phyloP scores from a whole-genome alignment of 2,113 vertebrate genomes.

The Microtus pennsylvanicus region DNA sequence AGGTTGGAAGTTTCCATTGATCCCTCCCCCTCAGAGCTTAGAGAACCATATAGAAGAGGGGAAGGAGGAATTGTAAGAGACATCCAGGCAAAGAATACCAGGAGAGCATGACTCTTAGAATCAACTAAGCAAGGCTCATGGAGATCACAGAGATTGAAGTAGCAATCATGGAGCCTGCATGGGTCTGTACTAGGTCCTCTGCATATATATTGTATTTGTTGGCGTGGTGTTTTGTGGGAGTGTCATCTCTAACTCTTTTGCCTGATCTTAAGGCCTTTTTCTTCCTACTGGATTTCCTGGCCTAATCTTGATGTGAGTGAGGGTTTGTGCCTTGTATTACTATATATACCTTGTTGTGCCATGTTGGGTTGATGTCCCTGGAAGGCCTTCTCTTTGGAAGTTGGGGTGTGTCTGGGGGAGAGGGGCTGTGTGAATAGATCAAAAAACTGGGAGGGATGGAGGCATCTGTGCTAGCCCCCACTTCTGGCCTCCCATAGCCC shows the following conservation, averaged over 20 bases:
- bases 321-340: not conserved
- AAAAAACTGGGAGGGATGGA: not conserved
- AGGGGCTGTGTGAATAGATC: not conserved
- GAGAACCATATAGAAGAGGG: not conserved
- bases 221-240: not conserved
- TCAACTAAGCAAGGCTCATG: not conserved
- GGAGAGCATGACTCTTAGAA: not conserved
- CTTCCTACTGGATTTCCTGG: not conserved
- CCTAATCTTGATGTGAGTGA: not conserved
- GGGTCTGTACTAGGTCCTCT: not conserved
- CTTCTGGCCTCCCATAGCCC: not conserved
- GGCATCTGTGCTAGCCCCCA: not conserved
- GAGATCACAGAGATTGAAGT: not conserved
- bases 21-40: not conserved
- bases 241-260: not conserved
- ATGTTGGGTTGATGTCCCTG: not conserved
- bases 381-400: not conserved
- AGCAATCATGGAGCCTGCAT: not conserved
- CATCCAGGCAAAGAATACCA: not conserved
- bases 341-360: not conserved
- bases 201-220: not conserved
- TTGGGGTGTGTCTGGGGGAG: not conserved
- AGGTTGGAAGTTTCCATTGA: not conserved
- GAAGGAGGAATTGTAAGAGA: not conserved
- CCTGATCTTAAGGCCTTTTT: not conserved